phyloP scores from a whole-genome alignment of 2,888 invertebrate species.

The Amaurobius ferox region DNA sequence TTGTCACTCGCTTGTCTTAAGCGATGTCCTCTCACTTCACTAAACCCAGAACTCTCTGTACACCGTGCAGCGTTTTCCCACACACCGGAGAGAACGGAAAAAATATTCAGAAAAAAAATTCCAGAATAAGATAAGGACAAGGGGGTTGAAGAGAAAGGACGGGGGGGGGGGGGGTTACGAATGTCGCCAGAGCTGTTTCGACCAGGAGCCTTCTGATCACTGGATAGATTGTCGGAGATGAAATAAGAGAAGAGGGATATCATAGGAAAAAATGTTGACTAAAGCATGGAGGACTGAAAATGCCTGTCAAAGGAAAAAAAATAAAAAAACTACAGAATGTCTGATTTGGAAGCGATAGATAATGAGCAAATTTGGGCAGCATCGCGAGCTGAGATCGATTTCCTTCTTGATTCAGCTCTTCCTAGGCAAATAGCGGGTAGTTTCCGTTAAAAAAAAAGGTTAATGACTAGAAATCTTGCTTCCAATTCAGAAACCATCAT shows the following conservation, averaged over 20 bases:
- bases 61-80: slow-evolving; percentile 43
- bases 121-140: not conserved
- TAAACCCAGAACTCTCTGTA: slow-evolving; percentile 20
- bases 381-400: too few species aligned
- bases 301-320: too few species aligned
- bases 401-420: too few species aligned
- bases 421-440: too few species aligned
- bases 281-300: too few species aligned
- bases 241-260: slow-evolving; percentile 10
- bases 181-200: slow-evolving; percentile 11
- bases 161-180: not conserved
- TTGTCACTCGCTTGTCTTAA: slow-evolving; percentile 68
- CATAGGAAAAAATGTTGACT: not conserved
- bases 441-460: too few species aligned
- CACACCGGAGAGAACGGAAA: not conserved
- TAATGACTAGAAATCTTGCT: too few species aligned
- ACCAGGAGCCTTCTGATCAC: slow-evolving; percentile 1
- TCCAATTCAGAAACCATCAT: too few species aligned
- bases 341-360: too few species aligned
- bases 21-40: slow-evolving; percentile 58
- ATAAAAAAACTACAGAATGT: too few species aligned
- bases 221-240: not conserved
- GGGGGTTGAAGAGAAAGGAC: not conserved
- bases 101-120: slow-evolving; percentile 5
- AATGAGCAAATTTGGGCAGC: too few species aligned